phyloP scores from a whole-genome alignment of 2,113 vertebrate species.

The Rhynchopsitta pachyrhyncha region DNA sequence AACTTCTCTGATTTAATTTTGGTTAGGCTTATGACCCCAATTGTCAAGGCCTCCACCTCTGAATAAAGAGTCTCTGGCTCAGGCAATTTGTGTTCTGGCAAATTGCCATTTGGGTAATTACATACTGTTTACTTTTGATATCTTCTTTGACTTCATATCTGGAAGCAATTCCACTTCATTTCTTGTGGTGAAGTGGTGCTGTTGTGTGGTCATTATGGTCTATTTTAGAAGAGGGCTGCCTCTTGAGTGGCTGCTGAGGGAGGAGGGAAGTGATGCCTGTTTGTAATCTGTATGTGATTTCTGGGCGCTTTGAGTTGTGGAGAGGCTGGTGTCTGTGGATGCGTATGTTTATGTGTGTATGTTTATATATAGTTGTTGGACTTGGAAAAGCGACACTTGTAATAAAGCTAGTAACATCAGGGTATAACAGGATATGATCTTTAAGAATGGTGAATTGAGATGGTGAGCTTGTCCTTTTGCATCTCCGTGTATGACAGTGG shows the following conservation, averaged over 20 bases:
- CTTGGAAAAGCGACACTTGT: not conserved
- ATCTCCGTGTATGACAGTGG: not conserved
- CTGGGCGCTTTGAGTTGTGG: not conserved
- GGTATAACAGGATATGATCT: not conserved
- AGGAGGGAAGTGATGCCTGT: not conserved
- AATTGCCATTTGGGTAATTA: not conserved
- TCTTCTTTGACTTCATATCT: not conserved
- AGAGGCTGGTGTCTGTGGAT: not conserved
- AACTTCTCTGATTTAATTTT: not conserved
- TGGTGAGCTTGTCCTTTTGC: not conserved
- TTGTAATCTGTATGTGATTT: not conserved
- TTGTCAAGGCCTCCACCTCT: not conserved
- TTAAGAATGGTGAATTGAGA: not conserved
- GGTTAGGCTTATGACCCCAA: not conserved
- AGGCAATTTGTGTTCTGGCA: not conserved
- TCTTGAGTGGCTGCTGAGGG: not conserved
- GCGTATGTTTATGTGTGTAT: not conserved
- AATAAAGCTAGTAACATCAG: not conserved
- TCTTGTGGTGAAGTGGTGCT: not conserved
- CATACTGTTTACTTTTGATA: not conserved
- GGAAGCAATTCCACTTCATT: not conserved
- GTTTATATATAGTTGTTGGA: not conserved
- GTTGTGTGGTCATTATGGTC: accelerated
- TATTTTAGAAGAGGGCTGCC: not conserved
- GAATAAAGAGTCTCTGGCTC: not conserved